Evolutionary conservation across 2,113 vertebrate species (phyloP).

Genomic region (Vombatus ursinus): DNA sequence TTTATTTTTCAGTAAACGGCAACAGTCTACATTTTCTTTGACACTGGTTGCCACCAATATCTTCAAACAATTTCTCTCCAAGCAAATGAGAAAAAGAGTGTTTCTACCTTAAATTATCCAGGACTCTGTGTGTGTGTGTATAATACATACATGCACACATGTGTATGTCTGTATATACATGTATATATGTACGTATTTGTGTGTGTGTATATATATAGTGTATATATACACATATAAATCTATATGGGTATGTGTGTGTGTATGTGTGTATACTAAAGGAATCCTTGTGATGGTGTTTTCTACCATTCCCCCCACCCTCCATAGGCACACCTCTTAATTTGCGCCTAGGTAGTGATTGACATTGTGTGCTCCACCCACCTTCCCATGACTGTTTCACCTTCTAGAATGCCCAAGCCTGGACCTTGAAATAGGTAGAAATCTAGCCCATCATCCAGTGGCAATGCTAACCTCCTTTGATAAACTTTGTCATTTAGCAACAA

Average conservation of each 20-base stretch:
- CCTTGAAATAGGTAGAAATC: neutral
- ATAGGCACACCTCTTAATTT: neutral
- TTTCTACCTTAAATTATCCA: slow-evolving; percentile 5
- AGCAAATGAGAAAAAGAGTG: slow-evolving; percentile 10
- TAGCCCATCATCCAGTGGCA: neutral
- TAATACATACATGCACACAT: too few species aligned
- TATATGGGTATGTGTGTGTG: too few species aligned
- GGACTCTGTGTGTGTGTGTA: neutral
- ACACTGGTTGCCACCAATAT: slow-evolving; percentile 30
- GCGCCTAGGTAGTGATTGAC: neutral
- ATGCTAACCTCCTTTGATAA: neutral
- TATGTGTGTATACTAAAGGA: neutral
- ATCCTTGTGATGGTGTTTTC: neutral
- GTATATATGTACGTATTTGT: too few species aligned
- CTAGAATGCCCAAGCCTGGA: neutral
- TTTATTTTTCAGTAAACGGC: slow-evolving; percentile 42
- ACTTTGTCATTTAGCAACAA: neutral
- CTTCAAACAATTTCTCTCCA: slow-evolving; percentile 46
- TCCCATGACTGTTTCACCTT: neutral
- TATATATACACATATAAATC: too few species aligned
- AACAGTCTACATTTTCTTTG: slow-evolving; percentile 40
- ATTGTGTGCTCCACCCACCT: neutral
- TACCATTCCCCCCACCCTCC: neutral
- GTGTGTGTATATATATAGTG: too few species aligned
- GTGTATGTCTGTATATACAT: too few species aligned